phyloP scores from a whole-genome alignment of 1,140 invertebrate species.

The Macrobrachium nipponense region DNA sequence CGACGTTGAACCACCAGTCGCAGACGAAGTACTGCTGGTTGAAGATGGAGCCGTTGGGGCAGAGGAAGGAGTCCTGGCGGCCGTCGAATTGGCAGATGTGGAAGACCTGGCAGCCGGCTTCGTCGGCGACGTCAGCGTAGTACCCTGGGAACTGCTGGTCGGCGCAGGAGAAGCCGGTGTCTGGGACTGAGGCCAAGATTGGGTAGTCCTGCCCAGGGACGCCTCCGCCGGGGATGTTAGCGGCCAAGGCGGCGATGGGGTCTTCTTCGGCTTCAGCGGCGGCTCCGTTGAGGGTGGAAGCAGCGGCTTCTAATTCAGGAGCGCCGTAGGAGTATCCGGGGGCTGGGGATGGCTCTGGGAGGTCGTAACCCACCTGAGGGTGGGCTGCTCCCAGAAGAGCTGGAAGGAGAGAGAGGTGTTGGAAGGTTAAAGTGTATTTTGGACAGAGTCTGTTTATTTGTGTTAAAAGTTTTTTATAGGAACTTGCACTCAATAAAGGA shows the following conservation, averaged over 20 bases:
- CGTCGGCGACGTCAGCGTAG: constrained; percentile 69
- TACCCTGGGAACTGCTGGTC: constrained; percentile 69
- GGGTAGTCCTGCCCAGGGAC: constrained; percentile 70
- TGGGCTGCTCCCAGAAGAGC: too few species aligned
- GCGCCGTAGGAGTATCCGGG: too few species aligned
- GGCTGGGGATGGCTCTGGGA: too few species aligned
- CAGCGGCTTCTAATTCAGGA: too few species aligned
- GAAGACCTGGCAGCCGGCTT: constrained; percentile 70
- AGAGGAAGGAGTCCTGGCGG: constrained; percentile 70
- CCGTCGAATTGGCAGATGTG: constrained; percentile 73
- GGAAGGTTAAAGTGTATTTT: too few species aligned
- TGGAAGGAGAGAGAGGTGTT: too few species aligned
- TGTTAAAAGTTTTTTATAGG: too few species aligned
- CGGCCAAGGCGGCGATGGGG: constrained; percentile 3
- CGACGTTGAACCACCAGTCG: constrained; percentile 75
- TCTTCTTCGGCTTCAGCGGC: too few species aligned
- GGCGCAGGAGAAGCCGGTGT: constrained; percentile 68
- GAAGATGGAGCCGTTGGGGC: constrained; percentile 73
- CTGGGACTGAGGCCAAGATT: constrained; percentile 66
- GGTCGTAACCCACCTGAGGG: too few species aligned
- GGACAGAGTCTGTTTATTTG: too few species aligned
- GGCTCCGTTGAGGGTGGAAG: too few species aligned
- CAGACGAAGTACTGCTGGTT: constrained; percentile 73
- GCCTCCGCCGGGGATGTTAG: constrained; percentile 66
- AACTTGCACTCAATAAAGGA: too few species aligned